Base-by-base conservation (phyloP, 1,140 invertebrate species). In the Caenorhabditis inopinata region DNA sequence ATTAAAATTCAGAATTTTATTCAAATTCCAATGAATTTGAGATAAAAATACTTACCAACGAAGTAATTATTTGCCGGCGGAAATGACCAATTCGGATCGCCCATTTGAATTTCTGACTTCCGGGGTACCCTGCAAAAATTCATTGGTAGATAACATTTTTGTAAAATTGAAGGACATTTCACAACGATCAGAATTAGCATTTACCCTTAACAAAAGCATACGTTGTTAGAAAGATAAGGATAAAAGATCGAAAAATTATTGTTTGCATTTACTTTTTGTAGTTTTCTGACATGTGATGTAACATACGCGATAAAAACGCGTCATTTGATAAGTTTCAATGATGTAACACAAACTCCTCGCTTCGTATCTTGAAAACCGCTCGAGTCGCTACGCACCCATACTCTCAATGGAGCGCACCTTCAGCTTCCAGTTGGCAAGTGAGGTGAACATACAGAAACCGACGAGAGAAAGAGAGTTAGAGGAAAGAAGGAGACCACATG, bases 11-110 rank as follows among this genome's bases (percentile, higher is more conserved):
- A 42, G 5, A 7, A 42, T 42, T 42, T 42, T 7, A 42, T 42
- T 42, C 5, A 42, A 42, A 7, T 51, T 25, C 2, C 2, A 51
- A 58, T 18, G 23, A 53, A 14, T 53, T 7, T 42, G 38, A 7
- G 5, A 7, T 42, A 3, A 68, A 21, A 42, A 68, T 1, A 68
- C 16, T 68, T 29, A 68, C 58, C 58, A 1, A 32, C 58, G 38
- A 21, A 68, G 11, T 38, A 38, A 16, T 11, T 18, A 21, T 29
- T 58, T 18, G 58, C 5, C 5, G 58, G 58, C 3, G 11, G 32
- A 68, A 38, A 68, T 11, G 58, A 4, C 58, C 58, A 68, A 29
- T 68, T 58, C n/a, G 53, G 53, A 58, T 58, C 58, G 23, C 16
- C 32, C 58, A 68, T 68, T 21, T 7, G 32, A 6, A 21, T 32